Percentiles rank a stretch among this genome's conserved stretches.
Conservation (phyloP, 2,113 vertebrate species). For the Psammodynastes pulverulentus region DNA sequence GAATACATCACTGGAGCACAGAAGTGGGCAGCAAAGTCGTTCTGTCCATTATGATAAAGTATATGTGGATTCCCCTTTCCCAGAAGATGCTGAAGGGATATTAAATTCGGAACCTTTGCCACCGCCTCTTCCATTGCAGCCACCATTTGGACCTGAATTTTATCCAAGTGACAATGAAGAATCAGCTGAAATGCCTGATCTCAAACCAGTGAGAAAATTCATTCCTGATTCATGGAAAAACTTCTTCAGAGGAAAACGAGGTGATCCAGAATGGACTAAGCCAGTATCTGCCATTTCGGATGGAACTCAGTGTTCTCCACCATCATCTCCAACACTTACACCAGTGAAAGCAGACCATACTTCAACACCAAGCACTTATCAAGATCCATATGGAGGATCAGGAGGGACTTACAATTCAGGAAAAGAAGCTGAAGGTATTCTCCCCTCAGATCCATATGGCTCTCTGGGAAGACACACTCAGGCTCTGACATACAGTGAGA, state of each 20-base stretch:
- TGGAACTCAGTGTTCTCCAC: slow-evolving; percentile 84
- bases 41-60: slow-evolving; percentile 74
- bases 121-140: slow-evolving; percentile 79
- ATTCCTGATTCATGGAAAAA: slow-evolving; percentile 92
- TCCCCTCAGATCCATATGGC: slow-evolving; percentile 67
- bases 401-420: slow-evolving; percentile 72
- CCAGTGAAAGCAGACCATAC: background rate
- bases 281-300: slow-evolving; percentile 65
- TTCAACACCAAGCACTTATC: slow-evolving; percentile 65
- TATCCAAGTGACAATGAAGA: slow-evolving; percentile 65
- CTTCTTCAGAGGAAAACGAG: slow-evolving; percentile 78
- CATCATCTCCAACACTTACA: slow-evolving; percentile 71
- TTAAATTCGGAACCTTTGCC: slow-evolving; percentile 73
- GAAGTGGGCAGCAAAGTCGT: slow-evolving; percentile 42
- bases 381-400: slow-evolving; percentile 72
- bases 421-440: slow-evolving; percentile 72
- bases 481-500: slow-evolving; percentile 79
- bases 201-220: slow-evolving; percentile 85
- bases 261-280: slow-evolving; percentile 62
- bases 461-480: slow-evolving; percentile 71
- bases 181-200: slow-evolving; percentile 68
- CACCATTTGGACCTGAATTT: slow-evolving; percentile 76
- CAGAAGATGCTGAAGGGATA: slow-evolving; percentile 58
- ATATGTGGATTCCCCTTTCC: slow-evolving; percentile 53
- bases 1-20: slow-evolving; percentile 24